phyloP scores from a whole-genome alignment of 2,113 vertebrate genomes.

The Rafetus swinhoei region DNA sequence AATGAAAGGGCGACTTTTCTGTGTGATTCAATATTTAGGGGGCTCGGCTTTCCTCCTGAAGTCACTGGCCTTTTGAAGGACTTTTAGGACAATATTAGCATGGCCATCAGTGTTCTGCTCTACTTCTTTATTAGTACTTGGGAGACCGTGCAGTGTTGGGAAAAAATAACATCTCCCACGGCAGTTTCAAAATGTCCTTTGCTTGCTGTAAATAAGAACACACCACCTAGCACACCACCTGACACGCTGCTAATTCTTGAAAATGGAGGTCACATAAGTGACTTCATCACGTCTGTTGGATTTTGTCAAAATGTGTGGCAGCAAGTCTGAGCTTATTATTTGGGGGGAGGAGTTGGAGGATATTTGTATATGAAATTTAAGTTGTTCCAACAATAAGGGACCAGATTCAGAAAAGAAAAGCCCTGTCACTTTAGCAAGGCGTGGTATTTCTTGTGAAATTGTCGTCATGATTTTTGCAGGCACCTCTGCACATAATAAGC shows the following conservation, averaged over 20 bases:
- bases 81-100: not conserved
- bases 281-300: not conserved
- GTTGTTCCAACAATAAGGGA: not conserved
- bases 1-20: not conserved
- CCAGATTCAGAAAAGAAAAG: not conserved
- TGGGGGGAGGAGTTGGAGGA: not conserved
- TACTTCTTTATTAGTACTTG: not conserved
- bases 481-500: conserved; percentile 31
- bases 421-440: not conserved
- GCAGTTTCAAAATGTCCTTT: not conserved
- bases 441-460: conserved; percentile 13
- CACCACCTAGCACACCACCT: fast-evolving
- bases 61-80: not conserved
- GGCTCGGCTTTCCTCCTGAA: not conserved
- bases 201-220: not conserved
- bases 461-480: not conserved
- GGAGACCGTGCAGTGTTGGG: not conserved
- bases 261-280: not conserved
- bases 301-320: not conserved
- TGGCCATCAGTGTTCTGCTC: not conserved
- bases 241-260: not conserved
- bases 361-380: not conserved
- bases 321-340: not conserved
- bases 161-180: not conserved
- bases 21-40: not conserved